These are phyloP conservation scores for Spea multiplicata DNA, from an alignment of 2,113 vertebrate species.

Conservation along the genomic window DNA sequence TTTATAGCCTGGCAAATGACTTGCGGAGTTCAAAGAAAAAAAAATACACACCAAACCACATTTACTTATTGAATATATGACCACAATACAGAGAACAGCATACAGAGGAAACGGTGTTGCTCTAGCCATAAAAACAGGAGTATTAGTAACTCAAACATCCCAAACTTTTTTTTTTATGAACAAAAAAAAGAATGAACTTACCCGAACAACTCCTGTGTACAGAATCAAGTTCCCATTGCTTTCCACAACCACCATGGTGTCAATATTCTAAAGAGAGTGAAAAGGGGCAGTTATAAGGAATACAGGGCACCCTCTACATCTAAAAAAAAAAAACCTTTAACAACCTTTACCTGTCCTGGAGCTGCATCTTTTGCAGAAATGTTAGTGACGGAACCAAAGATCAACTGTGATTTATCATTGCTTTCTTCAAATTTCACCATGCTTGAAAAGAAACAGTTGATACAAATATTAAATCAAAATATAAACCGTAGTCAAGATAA, in stretches of 20 bases:
- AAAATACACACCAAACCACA: no score
- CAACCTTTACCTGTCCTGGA: constrained; percentile 76
- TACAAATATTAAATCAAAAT: no score
- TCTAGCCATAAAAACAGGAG: no score
- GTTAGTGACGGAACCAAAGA: constrained; percentile 84
- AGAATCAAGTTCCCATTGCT: constrained; percentile 87
- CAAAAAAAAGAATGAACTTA: constrained; percentile 56
- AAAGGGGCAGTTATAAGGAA: not conserved
- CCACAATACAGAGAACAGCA: no score
- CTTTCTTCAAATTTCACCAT: constrained; percentile 94
- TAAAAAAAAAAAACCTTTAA: not conserved
- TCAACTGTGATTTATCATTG: constrained; percentile 87
- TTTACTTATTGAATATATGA: no score
- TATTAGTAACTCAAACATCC: no score
- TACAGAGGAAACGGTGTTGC: no score
- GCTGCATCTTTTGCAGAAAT: constrained; percentile 91
- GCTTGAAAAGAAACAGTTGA: constrained; percentile 60
- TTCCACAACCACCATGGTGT: constrained; percentile 87
- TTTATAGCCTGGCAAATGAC: no score
- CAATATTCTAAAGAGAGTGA: constrained; percentile 69
- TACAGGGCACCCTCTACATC: no score
- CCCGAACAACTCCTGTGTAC: constrained; percentile 89
- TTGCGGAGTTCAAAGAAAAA: no score
- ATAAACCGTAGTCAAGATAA: no score
- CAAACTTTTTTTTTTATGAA: no score